Percentiles rank a stretch among this genome's conserved stretches.
phyloP scores from a whole-genome alignment of 2,113 vertebrate genomes.

The Nymphicus hollandicus region DNA sequence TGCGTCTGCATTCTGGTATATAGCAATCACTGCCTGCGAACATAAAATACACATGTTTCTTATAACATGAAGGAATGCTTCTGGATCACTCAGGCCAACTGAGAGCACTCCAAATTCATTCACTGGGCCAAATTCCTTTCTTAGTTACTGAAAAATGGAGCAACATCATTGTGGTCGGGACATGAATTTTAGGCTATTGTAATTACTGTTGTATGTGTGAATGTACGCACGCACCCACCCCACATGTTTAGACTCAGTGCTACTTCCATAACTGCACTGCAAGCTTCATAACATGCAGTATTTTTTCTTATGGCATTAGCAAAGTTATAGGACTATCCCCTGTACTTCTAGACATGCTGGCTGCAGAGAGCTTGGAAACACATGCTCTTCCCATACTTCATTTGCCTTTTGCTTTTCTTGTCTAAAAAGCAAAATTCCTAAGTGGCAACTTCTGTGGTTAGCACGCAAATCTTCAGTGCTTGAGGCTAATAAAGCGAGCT shows the following conservation, averaged over 20 bases:
- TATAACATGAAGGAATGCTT: slow-evolving; percentile 7
- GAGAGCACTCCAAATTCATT: neutral
- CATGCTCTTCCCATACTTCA: neutral
- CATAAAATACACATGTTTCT: slow-evolving; percentile 5
- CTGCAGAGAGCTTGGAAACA: neutral
- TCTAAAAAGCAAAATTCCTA: neutral
- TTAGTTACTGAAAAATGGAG: neutral
- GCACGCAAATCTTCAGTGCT: neutral
- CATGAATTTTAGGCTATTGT: neutral
- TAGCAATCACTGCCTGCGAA: accelerated
- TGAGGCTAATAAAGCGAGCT: neutral
- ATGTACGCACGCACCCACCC: neutral
- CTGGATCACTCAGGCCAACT: neutral
- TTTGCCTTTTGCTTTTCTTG: neutral
- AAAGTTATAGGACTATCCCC: neutral
- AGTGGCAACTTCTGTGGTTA: neutral
- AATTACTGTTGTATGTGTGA: neutral
- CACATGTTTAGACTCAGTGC: neutral
- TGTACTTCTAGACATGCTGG: neutral
- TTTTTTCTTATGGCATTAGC: neutral
- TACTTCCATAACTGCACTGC: neutral
- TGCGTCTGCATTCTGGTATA: neutral
- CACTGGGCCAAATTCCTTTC: slow-evolving; percentile 24
- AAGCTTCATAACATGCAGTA: neutral
- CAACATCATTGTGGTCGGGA: neutral